phyloP scores from a whole-genome alignment of 2,888 invertebrate species.

The Orthonevra nobilis region DNA sequence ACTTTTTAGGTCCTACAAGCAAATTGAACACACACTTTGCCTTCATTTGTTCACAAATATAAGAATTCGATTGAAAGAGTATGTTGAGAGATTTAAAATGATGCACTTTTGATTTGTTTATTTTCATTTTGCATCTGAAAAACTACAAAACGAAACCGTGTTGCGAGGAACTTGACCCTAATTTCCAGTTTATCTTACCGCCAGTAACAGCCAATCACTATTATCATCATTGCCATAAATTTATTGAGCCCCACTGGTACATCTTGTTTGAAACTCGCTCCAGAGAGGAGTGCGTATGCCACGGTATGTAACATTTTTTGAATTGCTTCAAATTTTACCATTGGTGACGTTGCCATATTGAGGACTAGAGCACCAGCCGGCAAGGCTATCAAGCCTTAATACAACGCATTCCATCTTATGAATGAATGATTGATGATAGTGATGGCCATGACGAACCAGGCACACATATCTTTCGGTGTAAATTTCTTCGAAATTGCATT shows the following conservation, averaged over 20 bases:
- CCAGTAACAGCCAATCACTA: neutral
- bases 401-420: constrained; percentile 14
- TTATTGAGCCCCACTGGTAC: constrained; percentile 1
- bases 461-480: constrained; percentile 19
- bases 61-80: too few species aligned
- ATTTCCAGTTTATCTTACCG: neutral
- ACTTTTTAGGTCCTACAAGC: too few species aligned
- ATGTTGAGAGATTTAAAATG: too few species aligned
- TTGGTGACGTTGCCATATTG: constrained; percentile 12
- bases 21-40: too few species aligned
- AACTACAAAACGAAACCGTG: too few species aligned
- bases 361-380: neutral
- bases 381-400: neutral
- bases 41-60: too few species aligned
- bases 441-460: constrained; percentile 6
- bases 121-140: too few species aligned
- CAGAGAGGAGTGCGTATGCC: neutral
- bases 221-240: neutral
- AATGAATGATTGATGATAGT: constrained; percentile 41
- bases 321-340: constrained; percentile 26
- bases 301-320: constrained; percentile 29
- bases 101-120: too few species aligned
- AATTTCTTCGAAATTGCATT: constrained; percentile 45
- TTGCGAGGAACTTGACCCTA: neutral
- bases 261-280: constrained; percentile 5